Base-by-base conservation (phyloP, 2,888 invertebrate species). In the Lepas anatifera region DNA sequence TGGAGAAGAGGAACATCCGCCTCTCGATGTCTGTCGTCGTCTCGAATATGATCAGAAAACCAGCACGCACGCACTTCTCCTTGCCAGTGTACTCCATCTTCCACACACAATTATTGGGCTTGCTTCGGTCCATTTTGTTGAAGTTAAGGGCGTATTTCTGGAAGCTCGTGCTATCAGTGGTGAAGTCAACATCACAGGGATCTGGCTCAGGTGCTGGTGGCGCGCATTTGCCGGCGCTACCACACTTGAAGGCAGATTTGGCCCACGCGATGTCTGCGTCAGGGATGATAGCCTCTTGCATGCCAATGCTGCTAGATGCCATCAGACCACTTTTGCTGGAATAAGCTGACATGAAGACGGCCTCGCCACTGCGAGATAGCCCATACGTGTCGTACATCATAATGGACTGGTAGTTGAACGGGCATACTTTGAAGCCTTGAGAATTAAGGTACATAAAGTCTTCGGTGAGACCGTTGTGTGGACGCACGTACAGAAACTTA, bases 301-400 rank as follows among this genome's bases (percentile, higher is more conserved):
- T 58, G 32, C 58, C 58, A 35, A 58, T 58, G 35, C 58, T 29
- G 58, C 58, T 58, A 22, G 58, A 58, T 1, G 29, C 22, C 58
- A 58, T 58, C 22, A 58, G 35, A 10, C 35, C 58, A 22, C 35
- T 35, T 22, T 58, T 35, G 18, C 18, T 3, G 18, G 25, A 4
- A 35, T 35, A 35, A 1, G 35, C 29, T 22, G 58, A 32, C 22
- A 58, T 32, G 58, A 58, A 58, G 35, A 58, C 58, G 32, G 58
- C 58, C 58, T 58, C 58, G 35, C 58, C 58, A 10, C 58, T 58
- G 58, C 58, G 58, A 18, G 58, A 58, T 8, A 58, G 58, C 10
- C 58, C 58, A 35, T 58, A 58, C 58, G 58, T 58, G 58, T 58
- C 58, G 58, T 58, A 58, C 58, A 58, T 58, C 58, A 58, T 58